Conservation (phyloP, 2,888 invertebrate species). For the Onthophagus sagittarius region DNA sequence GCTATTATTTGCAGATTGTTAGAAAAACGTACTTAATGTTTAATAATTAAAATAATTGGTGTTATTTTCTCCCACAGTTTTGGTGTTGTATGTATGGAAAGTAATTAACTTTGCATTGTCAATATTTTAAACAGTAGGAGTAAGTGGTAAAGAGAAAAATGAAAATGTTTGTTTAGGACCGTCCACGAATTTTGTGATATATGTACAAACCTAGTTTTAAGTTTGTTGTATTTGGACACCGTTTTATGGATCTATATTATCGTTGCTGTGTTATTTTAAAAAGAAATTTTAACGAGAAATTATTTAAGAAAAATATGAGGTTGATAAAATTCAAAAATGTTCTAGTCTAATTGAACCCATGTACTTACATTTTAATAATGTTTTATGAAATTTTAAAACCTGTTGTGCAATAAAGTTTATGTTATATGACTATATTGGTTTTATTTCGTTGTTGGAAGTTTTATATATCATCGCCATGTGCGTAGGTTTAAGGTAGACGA, state of each 20-base stretch:
- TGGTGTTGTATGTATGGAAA: conserved; percentile 15
- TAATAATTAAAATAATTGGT: not conserved
- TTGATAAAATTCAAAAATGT: not conserved
- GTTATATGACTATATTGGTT: not conserved
- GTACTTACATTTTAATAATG: not conserved
- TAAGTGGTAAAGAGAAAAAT: conserved; percentile 3
- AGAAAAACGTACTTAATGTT: not conserved
- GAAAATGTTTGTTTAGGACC: not conserved
- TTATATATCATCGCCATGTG: no score
- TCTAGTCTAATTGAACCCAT: not conserved
- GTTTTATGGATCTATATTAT: not conserved
- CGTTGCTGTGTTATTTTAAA: not conserved
- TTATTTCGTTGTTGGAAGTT: no score
- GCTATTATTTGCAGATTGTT: not conserved
- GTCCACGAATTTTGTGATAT: conserved; percentile 10
- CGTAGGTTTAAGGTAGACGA: no score
- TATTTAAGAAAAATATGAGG: not conserved
- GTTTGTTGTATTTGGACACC: not conserved
- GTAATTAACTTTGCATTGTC: conserved; percentile 8
- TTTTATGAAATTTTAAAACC: not conserved
- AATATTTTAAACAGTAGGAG: conserved; percentile 7
- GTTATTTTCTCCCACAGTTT: conserved; percentile 16
- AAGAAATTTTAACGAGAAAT: not conserved
- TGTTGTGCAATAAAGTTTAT: not conserved
- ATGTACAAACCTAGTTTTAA: conserved; percentile 9